Evolutionary conservation across 2,888 invertebrate species (phyloP).

Genomic region (Drosophila lacicola): DNA sequence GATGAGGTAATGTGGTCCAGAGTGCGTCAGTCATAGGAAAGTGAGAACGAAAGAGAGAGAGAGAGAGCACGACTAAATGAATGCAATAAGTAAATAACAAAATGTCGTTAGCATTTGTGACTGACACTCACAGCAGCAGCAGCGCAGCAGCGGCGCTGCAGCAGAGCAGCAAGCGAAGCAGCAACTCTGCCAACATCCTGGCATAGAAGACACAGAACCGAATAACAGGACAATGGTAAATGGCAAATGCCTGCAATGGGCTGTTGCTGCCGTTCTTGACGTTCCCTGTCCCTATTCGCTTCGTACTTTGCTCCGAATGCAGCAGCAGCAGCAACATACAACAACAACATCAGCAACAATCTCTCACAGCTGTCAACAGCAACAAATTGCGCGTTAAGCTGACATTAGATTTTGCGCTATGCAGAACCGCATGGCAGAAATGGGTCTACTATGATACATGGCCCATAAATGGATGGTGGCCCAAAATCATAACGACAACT

Average conservation of each 20-base stretch:
- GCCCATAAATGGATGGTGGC: slow-evolving; percentile 45
- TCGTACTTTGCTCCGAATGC: slow-evolving; percentile 48
- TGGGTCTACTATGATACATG: slow-evolving; percentile 57
- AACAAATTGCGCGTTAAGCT: slow-evolving; percentile 78
- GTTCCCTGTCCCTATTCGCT: slow-evolving; percentile 59
- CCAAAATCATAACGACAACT: slow-evolving; percentile 19
- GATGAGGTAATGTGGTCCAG: slow-evolving; percentile 53
- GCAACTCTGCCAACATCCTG: slow-evolving; percentile 21
- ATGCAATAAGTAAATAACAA: slow-evolving; percentile 82
- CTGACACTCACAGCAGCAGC: slow-evolving; percentile 63
- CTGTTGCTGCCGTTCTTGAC: slow-evolving; percentile 58
- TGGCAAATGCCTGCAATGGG: slow-evolving; percentile 65
- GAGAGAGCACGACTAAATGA: slow-evolving; percentile 70
- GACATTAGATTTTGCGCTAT: slow-evolving; percentile 71
- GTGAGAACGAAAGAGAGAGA: slow-evolving; percentile 15
- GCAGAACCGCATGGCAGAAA: slow-evolving; percentile 59
- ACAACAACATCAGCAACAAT: slow-evolving; percentile 52
- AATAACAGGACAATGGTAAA: slow-evolving; percentile 66
- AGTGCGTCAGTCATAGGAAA: slow-evolving; percentile 35
- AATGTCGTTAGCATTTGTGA: slow-evolving; percentile 78
- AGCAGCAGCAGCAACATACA: slow-evolving; percentile 34
- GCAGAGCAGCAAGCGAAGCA: slow-evolving; percentile 2
- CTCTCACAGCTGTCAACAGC: slow-evolving; percentile 76
- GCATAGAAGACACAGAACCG: slow-evolving; percentile 16
- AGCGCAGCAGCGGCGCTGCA: slow-evolving; percentile 3